Conservation (phyloP, 2,888 invertebrate genomes). For the Bedellia somnulentella region DNA sequence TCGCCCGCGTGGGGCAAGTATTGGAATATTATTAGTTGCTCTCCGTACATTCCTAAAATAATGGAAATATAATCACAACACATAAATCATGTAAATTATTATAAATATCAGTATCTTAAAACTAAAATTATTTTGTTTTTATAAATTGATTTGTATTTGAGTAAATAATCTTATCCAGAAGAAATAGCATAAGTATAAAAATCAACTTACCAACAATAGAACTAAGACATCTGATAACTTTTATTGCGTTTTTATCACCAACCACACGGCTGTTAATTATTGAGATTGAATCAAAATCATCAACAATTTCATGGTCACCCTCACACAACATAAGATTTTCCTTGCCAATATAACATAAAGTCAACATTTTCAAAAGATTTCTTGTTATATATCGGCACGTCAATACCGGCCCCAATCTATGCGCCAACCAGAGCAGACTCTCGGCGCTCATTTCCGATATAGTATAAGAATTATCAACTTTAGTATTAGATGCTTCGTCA, state of each 20-base stretch:
- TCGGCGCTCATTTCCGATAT: slow-evolving; percentile 87
- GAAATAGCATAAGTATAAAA: no score
- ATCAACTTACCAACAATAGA: slow-evolving; percentile 77
- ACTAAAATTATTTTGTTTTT: background rate
- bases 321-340: slow-evolving; percentile 68
- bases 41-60: slow-evolving; percentile 76
- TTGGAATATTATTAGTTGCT: slow-evolving; percentile 84
- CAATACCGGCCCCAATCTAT: slow-evolving; percentile 90
- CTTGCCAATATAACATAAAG: slow-evolving; percentile 87
- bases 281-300: slow-evolving; percentile 62
- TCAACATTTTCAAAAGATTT: slow-evolving; percentile 91
- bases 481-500: slow-evolving; percentile 12
- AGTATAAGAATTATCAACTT: slow-evolving; percentile 33
- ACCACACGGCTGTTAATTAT: slow-evolving; percentile 67
- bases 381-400: slow-evolving; percentile 88
- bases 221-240: slow-evolving; percentile 89
- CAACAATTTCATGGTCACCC: slow-evolving; percentile 25
- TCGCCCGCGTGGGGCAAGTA: slow-evolving; percentile 90
- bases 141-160: background rate
- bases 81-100: background rate
- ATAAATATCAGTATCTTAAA: background rate
- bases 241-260: slow-evolving; percentile 80
- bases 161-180: background rate
- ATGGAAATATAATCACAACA: no score
- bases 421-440: slow-evolving; percentile 88